These are phyloP conservation scores for Caradrina clavipalpis DNA, from an alignment of 2,888 invertebrate species.

Conservation along the genomic window DNA sequence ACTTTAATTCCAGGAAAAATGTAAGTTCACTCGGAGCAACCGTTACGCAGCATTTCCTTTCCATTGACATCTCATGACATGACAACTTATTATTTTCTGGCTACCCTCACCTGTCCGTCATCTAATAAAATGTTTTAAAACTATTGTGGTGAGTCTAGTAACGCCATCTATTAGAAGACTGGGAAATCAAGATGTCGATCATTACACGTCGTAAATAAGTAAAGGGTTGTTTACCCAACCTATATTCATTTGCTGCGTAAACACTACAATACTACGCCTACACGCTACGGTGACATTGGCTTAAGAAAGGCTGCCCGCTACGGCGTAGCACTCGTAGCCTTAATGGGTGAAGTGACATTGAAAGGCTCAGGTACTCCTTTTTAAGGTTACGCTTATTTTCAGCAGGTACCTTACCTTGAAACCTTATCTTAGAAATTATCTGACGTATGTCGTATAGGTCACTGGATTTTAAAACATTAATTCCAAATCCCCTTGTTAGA, in stretches of 20 bases:
- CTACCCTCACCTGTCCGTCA: no score
- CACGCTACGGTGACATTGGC: conserved; percentile 30
- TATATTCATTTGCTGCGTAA: conserved; percentile 37
- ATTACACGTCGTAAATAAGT: background rate
- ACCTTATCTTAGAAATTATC: background rate
- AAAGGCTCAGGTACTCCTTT: conserved; percentile 8
- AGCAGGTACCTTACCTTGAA: background rate
- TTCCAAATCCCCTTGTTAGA: no score
- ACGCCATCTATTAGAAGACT: no score
- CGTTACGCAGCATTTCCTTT: no score
- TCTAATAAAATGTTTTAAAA: no score
- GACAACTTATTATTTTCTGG: no score
- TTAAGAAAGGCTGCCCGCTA: conserved; percentile 26
- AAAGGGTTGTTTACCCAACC: conserved; percentile 13
- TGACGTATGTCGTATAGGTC: background rate
- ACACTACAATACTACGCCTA: conserved; percentile 22
- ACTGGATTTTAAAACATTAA: background rate
- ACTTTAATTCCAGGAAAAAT: no score
- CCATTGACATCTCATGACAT: no score
- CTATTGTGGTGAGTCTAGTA: no score
- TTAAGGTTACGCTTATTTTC: conserved; percentile 11
- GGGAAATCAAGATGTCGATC: no score
- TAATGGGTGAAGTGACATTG: conserved; percentile 41
- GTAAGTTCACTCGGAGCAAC: no score
- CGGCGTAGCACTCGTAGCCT: conserved; percentile 43